phyloP scores from a whole-genome alignment of 2,113 vertebrate species.

The Thalassoma bifasciatum region DNA sequence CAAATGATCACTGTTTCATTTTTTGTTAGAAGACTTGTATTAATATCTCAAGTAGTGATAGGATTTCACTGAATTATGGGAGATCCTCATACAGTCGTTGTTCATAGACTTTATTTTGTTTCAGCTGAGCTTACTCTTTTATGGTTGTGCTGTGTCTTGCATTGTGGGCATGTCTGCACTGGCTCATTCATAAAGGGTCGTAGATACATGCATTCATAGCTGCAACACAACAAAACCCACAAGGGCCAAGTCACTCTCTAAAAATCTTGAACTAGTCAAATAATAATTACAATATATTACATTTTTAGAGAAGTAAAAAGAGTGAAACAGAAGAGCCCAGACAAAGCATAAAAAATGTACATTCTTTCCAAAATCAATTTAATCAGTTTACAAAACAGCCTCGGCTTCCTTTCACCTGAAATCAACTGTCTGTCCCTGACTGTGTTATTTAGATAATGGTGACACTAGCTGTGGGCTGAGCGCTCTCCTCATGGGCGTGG shows the following conservation, averaged over 20 bases:
- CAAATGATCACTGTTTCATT: conserved; percentile 22
- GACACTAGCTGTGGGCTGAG: conserved; percentile 90
- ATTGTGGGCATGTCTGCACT: conserved; percentile 38
- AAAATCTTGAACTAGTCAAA: conserved; percentile 51
- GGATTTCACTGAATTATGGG: conserved; percentile 7
- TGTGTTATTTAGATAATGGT: conserved; percentile 91
- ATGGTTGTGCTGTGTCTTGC: conserved; percentile 18
- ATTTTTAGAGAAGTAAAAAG: conserved; percentile 64
- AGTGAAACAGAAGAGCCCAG: conserved; percentile 53
- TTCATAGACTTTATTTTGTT: neutral
- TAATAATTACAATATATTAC: conserved; percentile 47
- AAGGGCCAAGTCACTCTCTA: conserved; percentile 22
- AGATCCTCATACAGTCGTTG: neutral
- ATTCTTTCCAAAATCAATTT: conserved; percentile 60
- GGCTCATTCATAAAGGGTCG: conserved; percentile 61
- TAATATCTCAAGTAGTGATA: conserved; percentile 23
- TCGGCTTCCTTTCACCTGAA: neutral
- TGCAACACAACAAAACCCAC: conserved; percentile 39
- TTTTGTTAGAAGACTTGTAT: conserved; percentile 5
- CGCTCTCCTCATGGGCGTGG: conserved; percentile 91
- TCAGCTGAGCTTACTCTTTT: conserved; percentile 5
- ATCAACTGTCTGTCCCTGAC: conserved; percentile 17
- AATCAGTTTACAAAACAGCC: neutral
- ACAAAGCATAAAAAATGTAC: conserved; percentile 63
- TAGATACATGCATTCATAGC: conserved; percentile 67